Evolutionary conservation across 1,140 invertebrate species (phyloP).

Genomic region (Mactra quadrangularis): DNA sequence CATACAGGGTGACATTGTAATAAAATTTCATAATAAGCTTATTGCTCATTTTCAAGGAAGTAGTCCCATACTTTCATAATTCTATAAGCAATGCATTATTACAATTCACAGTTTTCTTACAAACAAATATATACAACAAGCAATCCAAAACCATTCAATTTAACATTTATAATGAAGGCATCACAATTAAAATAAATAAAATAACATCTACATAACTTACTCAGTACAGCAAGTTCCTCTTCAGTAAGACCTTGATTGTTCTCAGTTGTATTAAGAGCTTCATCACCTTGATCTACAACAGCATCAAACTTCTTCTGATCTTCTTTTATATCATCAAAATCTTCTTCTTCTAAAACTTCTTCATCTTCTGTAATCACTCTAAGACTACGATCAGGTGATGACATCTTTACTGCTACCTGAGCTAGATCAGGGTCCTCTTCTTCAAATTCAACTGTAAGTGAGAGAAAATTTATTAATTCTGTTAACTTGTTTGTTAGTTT

Average conservation of each 20-base stretch:
- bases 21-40: too few relatives aligned
- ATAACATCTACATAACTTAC: too few relatives aligned
- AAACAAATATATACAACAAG: neutral
- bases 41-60: too few relatives aligned
- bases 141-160: too few relatives aligned
- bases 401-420: slow-evolving; percentile 51
- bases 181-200: too few relatives aligned
- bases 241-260: slow-evolving; percentile 73
- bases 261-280: slow-evolving; percentile 64
- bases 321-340: slow-evolving; percentile 58
- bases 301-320: slow-evolving; percentile 44
- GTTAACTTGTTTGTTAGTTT: too few relatives aligned
- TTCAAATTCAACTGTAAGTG: slow-evolving; percentile 59
- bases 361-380: slow-evolving; percentile 79
- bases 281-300: slow-evolving; percentile 62
- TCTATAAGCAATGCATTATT: neutral
- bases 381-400: slow-evolving; percentile 74
- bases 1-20: too few relatives aligned
- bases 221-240: slow-evolving; percentile 73
- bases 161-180: too few relatives aligned
- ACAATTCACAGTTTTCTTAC: neutral
- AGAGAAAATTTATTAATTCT: too few relatives aligned
- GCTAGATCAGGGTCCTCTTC: slow-evolving; percentile 59
- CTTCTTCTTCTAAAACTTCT: slow-evolving; percentile 67
- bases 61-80: too few relatives aligned